Percentiles rank a stretch among this genome's conserved stretches.
Evolutionary conservation across 2,797 vertebrate genomes (phyloP).

Genomic region (Manis javanica): DNA sequence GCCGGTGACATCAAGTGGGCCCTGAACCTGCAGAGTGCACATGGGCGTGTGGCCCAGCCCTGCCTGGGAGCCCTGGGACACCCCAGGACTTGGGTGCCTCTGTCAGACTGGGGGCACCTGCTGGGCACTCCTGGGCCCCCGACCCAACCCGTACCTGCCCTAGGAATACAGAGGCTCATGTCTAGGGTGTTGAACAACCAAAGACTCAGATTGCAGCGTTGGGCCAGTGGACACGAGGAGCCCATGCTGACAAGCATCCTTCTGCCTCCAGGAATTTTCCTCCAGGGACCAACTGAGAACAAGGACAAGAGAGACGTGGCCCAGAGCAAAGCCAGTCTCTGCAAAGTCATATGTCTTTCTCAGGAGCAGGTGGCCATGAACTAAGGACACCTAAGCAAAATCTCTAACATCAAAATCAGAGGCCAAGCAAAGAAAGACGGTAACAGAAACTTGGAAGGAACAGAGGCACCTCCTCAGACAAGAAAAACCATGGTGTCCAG

Average conservation of each 20-base stretch:
- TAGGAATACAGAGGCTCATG: not conserved
- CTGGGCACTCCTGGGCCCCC: not conserved
- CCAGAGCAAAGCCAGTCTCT: not conserved
- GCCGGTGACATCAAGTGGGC: too few relatives aligned
- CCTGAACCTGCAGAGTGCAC: not conserved
- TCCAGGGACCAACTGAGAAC: not conserved
- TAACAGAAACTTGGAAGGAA: too few relatives aligned
- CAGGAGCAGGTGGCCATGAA: not conserved
- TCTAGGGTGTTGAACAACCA: not conserved
- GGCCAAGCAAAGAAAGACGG: not conserved
- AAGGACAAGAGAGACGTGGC: not conserved
- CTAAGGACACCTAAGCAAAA: not conserved
- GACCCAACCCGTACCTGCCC: not conserved
- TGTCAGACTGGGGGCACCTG: not conserved
- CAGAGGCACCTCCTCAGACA: not conserved
- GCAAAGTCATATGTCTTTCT: not conserved
- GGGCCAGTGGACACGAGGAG: not conserved
- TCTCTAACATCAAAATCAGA: not conserved
- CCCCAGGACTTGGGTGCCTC: not conserved
- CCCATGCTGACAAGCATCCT: not conserved
- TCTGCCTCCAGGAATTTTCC: not conserved
- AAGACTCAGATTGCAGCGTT: not conserved
- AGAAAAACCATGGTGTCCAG: not conserved
- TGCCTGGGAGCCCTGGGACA: not conserved
- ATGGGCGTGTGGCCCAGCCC: not conserved